A percentile compares a stretch with the other conserved stretches of the same genome.
Evolutionary conservation across 2,797 vertebrate species (phyloP).

Genomic region (Margarornis squamiger): DNA sequence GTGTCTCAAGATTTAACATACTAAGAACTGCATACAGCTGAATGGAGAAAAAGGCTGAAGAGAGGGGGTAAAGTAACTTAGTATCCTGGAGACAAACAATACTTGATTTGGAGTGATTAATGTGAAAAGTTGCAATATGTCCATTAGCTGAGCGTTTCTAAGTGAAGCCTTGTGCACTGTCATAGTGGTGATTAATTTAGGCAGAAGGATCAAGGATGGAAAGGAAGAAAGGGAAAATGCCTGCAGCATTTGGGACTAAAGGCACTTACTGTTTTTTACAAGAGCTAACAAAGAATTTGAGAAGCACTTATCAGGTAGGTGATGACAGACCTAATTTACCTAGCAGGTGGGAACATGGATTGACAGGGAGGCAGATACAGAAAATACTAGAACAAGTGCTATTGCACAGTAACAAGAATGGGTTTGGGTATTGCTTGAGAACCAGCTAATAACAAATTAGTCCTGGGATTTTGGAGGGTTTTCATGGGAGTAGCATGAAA

Average conservation of each 20-base stretch:
- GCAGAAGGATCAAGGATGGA: neutral
- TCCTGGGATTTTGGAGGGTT: neutral
- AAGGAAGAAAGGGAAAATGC: neutral
- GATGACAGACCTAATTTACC: neutral
- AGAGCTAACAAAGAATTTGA: neutral
- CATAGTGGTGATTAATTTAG: neutral
- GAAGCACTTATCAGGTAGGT: neutral
- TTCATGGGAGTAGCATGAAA: neutral
- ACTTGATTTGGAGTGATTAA: neutral
- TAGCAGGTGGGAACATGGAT: neutral
- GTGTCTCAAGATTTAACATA: accelerated
- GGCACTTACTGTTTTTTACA: neutral
- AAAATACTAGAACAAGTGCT: neutral
- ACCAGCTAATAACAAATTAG: neutral
- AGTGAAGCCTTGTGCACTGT: neutral
- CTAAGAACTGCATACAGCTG: neutral
- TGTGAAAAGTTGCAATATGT: neutral
- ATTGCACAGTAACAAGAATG: neutral
- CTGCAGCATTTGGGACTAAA: neutral
- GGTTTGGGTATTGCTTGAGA: neutral
- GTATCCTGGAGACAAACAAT: neutral
- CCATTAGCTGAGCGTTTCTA: neutral
- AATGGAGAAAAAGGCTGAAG: neutral
- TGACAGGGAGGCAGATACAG: neutral
- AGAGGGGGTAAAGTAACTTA: neutral